phyloP scores from a whole-genome alignment of 2,888 invertebrate genomes.

The Escarpia spicata region DNA sequence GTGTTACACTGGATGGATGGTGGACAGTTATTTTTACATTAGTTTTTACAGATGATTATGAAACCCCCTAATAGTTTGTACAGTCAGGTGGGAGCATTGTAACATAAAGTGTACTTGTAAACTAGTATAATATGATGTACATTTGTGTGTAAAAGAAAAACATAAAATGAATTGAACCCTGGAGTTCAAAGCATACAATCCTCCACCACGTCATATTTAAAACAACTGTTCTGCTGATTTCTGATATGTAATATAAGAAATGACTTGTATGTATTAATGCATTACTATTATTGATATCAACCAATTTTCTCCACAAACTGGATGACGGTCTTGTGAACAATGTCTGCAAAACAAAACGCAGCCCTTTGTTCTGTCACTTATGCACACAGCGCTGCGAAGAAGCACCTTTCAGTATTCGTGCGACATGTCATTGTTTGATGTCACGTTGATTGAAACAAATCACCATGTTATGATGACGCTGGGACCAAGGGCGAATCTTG shows the following conservation, averaged over 20 bases:
- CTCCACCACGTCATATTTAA: neutral
- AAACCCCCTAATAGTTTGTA: no score
- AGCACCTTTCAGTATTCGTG: neutral
- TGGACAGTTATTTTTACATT: neutral
- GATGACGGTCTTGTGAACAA: neutral
- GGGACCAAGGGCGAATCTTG: neutral
- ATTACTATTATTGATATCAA: neutral
- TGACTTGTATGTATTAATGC: no score
- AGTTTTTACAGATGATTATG: neutral
- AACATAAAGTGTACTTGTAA: no score
- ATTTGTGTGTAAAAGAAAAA: neutral
- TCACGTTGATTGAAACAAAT: slow-evolving; percentile 10
- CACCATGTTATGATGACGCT: slow-evolving; percentile 6
- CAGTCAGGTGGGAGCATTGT: no score
- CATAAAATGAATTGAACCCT: neutral
- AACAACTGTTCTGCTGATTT: neutral
- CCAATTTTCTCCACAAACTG: neutral
- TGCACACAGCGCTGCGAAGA: neutral
- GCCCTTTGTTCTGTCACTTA: neutral
- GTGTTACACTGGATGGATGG: neutral
- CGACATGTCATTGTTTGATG: neutral
- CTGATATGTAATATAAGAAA: neutral
- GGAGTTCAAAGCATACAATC: neutral
- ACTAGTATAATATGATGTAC: no score
- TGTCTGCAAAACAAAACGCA: neutral